A percentile compares a stretch with the other conserved stretches of the same genome.
Evolutionary conservation across 2,797 vertebrate species (phyloP).

Genomic region (Acomys russatus): DNA sequence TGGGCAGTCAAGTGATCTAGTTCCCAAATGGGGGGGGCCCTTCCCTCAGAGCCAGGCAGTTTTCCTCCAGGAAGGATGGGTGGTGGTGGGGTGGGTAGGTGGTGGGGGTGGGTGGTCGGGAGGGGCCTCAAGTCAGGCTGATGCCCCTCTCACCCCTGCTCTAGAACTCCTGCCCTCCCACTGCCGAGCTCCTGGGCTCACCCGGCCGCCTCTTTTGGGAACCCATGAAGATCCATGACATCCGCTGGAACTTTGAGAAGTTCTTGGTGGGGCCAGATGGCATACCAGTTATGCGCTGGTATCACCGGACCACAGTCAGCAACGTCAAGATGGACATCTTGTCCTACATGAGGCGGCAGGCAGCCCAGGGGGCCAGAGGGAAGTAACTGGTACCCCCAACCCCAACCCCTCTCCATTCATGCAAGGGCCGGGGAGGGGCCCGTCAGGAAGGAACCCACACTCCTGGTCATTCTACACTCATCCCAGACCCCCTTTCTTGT

Average conservation of each 20-base stretch:
- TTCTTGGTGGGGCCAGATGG: conserved; percentile 95
- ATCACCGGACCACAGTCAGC: conserved; percentile 89
- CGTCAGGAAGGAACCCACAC: conserved; percentile 72
- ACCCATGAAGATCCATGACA: conserved; percentile 93
- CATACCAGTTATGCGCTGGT: conserved; percentile 94
- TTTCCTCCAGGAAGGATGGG: neutral
- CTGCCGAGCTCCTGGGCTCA: conserved; percentile 91
- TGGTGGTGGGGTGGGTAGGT: no score
- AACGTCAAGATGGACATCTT: conserved; percentile 90
- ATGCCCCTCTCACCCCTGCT: accelerated
- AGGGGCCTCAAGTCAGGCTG: neutral
- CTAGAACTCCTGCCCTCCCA: conserved; percentile 94
- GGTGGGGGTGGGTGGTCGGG: no score
- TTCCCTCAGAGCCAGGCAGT: neutral
- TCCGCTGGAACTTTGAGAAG: conserved; percentile 99
- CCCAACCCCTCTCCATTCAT: neutral
- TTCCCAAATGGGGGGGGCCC: neutral
- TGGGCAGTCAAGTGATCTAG: neutral
- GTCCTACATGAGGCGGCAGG: conserved; percentile 84
- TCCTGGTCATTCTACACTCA: neutral
- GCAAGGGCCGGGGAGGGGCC: neutral
- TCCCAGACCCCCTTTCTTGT: neutral
- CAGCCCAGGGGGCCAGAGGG: neutral
- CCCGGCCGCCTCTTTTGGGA: conserved; percentile 94
- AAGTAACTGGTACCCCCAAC: conserved; percentile 24